Base-by-base conservation (phyloP, 2,113 vertebrate genomes). In the Pseudorhombus dupliciocellatus region DNA sequence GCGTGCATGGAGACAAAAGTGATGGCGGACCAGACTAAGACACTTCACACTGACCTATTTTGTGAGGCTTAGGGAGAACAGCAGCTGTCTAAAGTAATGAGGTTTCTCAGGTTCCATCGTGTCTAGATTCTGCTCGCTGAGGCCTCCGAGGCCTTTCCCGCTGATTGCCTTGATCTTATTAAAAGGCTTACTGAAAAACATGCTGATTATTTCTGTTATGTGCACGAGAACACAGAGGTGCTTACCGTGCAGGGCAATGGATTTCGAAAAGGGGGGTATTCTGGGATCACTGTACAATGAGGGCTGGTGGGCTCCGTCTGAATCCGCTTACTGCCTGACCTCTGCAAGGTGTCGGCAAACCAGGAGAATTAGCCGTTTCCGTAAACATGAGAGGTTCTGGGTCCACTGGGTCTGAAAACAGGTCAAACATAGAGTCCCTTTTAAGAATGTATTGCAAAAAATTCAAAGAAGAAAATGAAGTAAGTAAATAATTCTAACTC, bases 291-390 rank as follows among this genome's bases (percentile, higher is more conserved):
- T 77, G 57, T 28, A 62, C 56, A 82, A 66, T 80, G 63, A 71
- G 62, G 48, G 64, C 53, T 28, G 82, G 70, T 73, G 81, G 82
- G 12, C 60, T 77, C 25, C 5, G 8, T 28, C 75, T 55, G 64
- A 89, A 92, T 90, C 90, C 76, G 84, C 72, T 90, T 90, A 92
- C 82, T 73, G 67, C 46, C 65, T 64, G 65, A 85, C 74, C 75
- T 84, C 73, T 42, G 77, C 30, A 70, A 68, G 69, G 77, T 78
- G 73, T 68, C 70, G 80, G 73, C 77, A 73, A 83, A 83, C 65
- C 62, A 67, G 5, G 46, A 26, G 28, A 79, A 75, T 60, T 40
- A 52, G 66, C 14, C 40, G 18, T 52, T 46, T 57, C n/a, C 61
- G 8, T 7, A 16, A 57, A 37, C 12, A 63, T 14, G 18, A 68